Conservation (phyloP, 1,140 invertebrate species). For the Melanaphis sacchari region DNA sequence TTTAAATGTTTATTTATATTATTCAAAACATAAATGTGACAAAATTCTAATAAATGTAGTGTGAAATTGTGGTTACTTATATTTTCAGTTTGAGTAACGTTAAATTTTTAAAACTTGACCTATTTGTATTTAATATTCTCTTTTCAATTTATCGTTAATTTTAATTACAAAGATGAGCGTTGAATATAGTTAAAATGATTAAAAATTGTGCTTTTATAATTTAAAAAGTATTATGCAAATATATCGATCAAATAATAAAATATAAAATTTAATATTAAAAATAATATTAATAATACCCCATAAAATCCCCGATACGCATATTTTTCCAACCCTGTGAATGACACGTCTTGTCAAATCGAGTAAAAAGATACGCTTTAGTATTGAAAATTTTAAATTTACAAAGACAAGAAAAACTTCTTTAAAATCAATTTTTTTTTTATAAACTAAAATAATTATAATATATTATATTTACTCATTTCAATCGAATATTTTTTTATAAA, state of each 20-base stretch:
- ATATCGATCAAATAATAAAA: background rate
- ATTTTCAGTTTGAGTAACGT: background rate
- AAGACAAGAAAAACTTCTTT: background rate
- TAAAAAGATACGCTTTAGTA: background rate
- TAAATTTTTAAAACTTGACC: background rate
- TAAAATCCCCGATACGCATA: background rate
- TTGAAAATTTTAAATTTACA: background rate
- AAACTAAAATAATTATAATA: background rate
- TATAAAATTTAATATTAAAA: background rate
- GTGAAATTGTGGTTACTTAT: background rate
- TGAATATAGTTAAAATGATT: background rate
- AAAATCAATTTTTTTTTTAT: background rate
- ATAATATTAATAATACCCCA: background rate
- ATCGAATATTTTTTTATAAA: background rate
- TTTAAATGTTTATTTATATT: background rate
- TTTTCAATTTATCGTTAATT: background rate
- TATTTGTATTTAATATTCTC: background rate
- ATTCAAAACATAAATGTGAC: background rate
- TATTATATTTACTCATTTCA: background rate
- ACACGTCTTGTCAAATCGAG: background rate
- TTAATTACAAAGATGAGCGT: background rate
- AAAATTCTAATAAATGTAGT: background rate
- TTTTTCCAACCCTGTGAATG: background rate
- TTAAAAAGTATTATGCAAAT: background rate
- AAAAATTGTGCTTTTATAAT: background rate